Percentiles rank a stretch among this genome's conserved stretches.
Conservation (phyloP, 2,888 invertebrate genomes). For the Lepeophtheirus nordmannii region DNA sequence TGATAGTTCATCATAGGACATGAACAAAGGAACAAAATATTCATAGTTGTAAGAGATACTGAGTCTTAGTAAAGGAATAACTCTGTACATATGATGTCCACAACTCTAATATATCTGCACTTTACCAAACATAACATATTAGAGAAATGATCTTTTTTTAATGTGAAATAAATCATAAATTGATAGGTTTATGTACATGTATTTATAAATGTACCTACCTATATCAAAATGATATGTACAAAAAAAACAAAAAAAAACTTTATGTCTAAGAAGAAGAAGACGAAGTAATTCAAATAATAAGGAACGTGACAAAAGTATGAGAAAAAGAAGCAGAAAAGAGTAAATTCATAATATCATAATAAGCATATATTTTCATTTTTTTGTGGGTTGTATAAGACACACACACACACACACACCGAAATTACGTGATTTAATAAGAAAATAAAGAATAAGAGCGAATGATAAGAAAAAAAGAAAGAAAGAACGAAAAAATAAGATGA, state of each 20-base stretch:
- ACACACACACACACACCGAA: background rate
- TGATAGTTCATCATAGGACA: too few relatives aligned
- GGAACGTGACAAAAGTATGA: background rate
- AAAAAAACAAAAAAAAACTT: background rate
- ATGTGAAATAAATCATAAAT: too few relatives aligned
- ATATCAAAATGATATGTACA: too few relatives aligned
- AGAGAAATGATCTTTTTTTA: too few relatives aligned
- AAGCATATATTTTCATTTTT: constrained; percentile 4
- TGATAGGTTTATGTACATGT: too few relatives aligned
- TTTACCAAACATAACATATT: too few relatives aligned
- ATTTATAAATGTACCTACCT: too few relatives aligned
- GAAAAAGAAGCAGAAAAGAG: background rate
- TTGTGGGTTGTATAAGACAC: background rate
- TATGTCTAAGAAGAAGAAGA: background rate
- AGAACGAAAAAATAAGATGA: background rate
- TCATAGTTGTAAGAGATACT: too few relatives aligned
- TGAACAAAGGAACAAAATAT: too few relatives aligned
- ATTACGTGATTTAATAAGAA: constrained; percentile 6
- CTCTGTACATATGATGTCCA: too few relatives aligned
- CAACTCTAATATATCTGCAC: too few relatives aligned
- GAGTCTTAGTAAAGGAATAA: too few relatives aligned
- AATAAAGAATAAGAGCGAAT: background rate
- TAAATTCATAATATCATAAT: background rate
- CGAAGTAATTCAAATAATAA: background rate
- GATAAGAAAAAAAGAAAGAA: background rate